These are phyloP conservation scores for Subacronicta megacephala DNA, from an alignment of 2,888 invertebrate genomes.

Conservation along the genomic window DNA sequence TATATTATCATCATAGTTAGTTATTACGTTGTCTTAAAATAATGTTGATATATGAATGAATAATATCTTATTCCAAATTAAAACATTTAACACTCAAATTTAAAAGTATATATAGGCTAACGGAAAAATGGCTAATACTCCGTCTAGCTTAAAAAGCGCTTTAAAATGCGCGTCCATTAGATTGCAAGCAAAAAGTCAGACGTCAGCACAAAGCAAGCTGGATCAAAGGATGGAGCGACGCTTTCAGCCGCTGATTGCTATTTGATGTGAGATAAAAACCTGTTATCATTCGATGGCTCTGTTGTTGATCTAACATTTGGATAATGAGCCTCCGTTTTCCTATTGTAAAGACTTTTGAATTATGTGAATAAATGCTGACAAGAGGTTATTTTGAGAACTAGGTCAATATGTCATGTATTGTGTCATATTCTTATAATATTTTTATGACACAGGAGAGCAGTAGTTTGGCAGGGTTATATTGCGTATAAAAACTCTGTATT, in stretches of 20 bases:
- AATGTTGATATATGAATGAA: too few species aligned
- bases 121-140: constrained; percentile 17
- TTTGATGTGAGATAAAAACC: constrained; percentile 58
- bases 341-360: constrained; percentile 14
- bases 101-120: constrained; percentile 1
- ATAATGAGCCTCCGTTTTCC: constrained; percentile 32
- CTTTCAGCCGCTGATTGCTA: constrained; percentile 53
- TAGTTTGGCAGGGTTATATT: too few species aligned
- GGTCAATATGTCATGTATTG: constrained; percentile 7
- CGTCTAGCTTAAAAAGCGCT: constrained; percentile 26
- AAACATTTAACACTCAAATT: neutral
- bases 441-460: too few species aligned
- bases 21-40: too few species aligned
- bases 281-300: constrained; percentile 54
- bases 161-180: constrained; percentile 48
- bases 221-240: constrained; percentile 50
- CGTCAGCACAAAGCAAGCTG: constrained; percentile 50
- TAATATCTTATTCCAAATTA: neutral
- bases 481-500: too few species aligned
- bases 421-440: neutral
- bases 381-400: constrained; percentile 8
- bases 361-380: neutral
- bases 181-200: constrained; percentile 40
- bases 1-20: too few species aligned
- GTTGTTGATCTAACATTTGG: constrained; percentile 40